Evolutionary conservation across 2,113 vertebrate species (phyloP), one percentile per base, ranked within the genome.

Genomic region (Lophotis ruficrista): DNA sequence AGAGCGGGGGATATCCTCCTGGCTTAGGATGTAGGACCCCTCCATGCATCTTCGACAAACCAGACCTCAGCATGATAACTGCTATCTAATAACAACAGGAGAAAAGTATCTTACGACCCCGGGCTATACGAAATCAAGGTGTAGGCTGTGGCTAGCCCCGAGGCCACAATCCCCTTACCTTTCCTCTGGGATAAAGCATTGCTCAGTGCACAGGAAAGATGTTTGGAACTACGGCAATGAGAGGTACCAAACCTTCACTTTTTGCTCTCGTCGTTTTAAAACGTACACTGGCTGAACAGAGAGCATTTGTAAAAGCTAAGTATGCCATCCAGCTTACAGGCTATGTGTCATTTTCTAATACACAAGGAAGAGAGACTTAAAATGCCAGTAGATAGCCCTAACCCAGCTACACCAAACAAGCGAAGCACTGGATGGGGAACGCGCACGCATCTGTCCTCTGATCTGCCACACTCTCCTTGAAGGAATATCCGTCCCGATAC

Each of bases 351-450:
- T 89, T 94, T 94, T 89, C 80, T 84, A 94, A 84, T 72, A 80
- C 86, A 68, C 89, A 95, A 95, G 50, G 71, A 87, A 91, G 73
- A 94, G 89, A 94, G 83, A 92, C 94, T 94, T 93, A 58, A 93
- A 92, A 91, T 79, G 57, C 81, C 57, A 48, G 91, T 89, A 94
- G 90, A 92, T 84, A 90, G 54, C 73, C 88, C 60, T 92, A 94
- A 90, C 68, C 65, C 76, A 83, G 88, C 90, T 86, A 89, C 76
- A 70, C 77, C 78, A 81, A 50, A 68, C 70, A 91, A 87, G 66
- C 24, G 33, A 69, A 81, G 56, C 72, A 61, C 88, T 79, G 81
- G 86, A 81, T 61, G 69, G 68, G 37, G 57, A 94, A 84, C 15
- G 35, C 43, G 62, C 48, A 33, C 2, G 5, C 77, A 75, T 94